A percentile compares a stretch with the other conserved stretches of the same genome.
These are phyloP conservation scores for Nematolebias whitei DNA, from an alignment of 2,113 vertebrate genomes.

Conservation along the genomic window DNA sequence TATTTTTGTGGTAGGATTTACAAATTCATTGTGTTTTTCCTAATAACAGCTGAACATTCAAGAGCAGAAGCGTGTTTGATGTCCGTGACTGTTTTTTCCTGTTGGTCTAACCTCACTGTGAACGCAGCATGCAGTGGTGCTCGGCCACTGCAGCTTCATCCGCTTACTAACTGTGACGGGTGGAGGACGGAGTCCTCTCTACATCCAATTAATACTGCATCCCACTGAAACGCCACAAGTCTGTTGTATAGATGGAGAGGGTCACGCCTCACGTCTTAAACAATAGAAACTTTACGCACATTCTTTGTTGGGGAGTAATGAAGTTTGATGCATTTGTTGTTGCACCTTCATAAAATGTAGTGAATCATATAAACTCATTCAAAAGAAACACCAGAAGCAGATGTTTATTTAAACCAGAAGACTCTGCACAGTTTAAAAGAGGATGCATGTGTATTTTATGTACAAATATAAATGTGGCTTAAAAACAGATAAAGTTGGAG, in stretches of 20 bases:
- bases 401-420: neutral
- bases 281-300: neutral
- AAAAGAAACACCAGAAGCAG: neutral
- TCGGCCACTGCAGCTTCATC: neutral
- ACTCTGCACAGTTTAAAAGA: too few species aligned
- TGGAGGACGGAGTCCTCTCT: constrained; percentile 7
- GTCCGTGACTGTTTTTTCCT: neutral
- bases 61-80: neutral
- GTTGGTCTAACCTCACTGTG: constrained; percentile 28
- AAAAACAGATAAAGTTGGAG: too few species aligned
- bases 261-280: neutral
- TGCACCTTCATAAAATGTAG: neutral
- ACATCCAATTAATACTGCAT: constrained; percentile 38
- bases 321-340: constrained; percentile 10
- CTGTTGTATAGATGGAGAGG: constrained; percentile 16
- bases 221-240: constrained; percentile 1
- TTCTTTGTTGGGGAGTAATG: neutral
- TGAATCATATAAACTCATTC: neutral
- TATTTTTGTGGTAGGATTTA: too few species aligned
- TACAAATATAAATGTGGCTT: too few species aligned
- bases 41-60: neutral
- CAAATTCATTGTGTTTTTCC: neutral
- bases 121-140: neutral
- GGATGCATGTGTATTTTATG: neutral
- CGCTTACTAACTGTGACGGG: constrained; percentile 52